phyloP scores from a whole-genome alignment of 1,140 invertebrate species.

The Armadillidium nasatum region DNA sequence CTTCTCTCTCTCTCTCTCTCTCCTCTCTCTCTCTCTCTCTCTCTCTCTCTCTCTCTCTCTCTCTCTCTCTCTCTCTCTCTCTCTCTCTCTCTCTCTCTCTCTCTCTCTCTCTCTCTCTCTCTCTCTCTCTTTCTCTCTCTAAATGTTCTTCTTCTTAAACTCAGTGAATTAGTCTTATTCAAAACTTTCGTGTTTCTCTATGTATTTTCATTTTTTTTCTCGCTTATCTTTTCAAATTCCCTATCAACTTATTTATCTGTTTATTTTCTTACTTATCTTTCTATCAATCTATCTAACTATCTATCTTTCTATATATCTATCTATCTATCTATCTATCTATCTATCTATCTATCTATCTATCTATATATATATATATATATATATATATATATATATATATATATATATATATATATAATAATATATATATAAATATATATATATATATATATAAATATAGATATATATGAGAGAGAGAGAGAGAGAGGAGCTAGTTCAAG shows the following conservation, averaged over 20 bases:
- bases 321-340: background rate
- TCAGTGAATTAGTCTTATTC: no score
- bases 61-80: slow-evolving; percentile 7
- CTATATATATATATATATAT: slow-evolving; percentile 14
- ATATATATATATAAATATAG: no score
- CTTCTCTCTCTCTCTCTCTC: slow-evolving; percentile 24
- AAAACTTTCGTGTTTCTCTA: no score
- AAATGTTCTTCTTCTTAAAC: no score
- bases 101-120: slow-evolving; percentile 2
- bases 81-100: slow-evolving; percentile 16
- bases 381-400: slow-evolving; percentile 27
- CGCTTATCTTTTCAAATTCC: no score
- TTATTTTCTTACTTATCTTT: no score
- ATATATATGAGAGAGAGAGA: no score
- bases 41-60: background rate
- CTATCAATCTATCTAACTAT: no score
- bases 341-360: background rate
- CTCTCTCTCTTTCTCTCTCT: slow-evolving; percentile 3
- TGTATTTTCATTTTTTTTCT: no score
- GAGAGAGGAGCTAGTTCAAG: no score
- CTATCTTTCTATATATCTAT: no score
- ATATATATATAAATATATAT: slow-evolving; percentile 17
- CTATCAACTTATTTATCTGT: no score
- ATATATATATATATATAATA: slow-evolving; percentile 24
- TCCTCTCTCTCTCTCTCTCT: slow-evolving; percentile 20